Base-by-base conservation (phyloP, 1,140 invertebrate genomes). In the Tyrophagus putrescentiae region DNA sequence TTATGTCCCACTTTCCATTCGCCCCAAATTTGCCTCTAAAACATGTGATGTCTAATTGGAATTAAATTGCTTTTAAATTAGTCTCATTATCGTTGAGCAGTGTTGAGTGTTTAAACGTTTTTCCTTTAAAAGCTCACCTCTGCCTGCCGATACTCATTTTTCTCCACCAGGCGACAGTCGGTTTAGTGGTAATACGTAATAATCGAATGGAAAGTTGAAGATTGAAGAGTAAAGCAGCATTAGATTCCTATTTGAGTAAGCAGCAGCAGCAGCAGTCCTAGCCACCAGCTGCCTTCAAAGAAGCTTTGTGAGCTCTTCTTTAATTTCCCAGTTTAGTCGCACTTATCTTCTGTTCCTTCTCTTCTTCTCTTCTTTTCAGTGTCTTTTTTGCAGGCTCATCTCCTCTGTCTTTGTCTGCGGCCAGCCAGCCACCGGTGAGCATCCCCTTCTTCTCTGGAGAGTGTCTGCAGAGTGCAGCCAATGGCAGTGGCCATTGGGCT, bases 31-130 rank as follows among this genome's bases (percentile, higher is more conserved):
- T 39, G 21, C 36, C 36, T 21, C 45, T 48, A 48, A n/a, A 48
- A 48, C 45, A 21, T 48, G 7, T 48, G 23, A 25, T 48, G 23
- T 18, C 7, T 48, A 48, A 48, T 48, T 48, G 45, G 45, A 48
- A 48, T 48, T 48, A 48, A 29, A 48, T 48, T 48, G 21, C 21
- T 48, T 48, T 48, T 48, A 48, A 48, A 48, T 48, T 21, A 48
- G 18, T 18, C 45, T 48, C 45, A 48, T 48, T 48, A 48, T 21
- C 7, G 21, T 48, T 48, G 7, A 48, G 7, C 7, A n/a, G n/a
- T n/a, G 18, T 48, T 7, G 21, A 6, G 21, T 21, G 45, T 25
- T n/a, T n/a, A n/a, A n/a, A n/a, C n/a, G n/a, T n/a, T n/a, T n/a
- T n/a, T n/a, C 7, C 7, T 13, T 7, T 7, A 18, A 48, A 7